These are phyloP conservation scores for Drosophila pseudotakahashii DNA, from an alignment of 2,888 invertebrate genomes.

Conservation along the genomic window DNA sequence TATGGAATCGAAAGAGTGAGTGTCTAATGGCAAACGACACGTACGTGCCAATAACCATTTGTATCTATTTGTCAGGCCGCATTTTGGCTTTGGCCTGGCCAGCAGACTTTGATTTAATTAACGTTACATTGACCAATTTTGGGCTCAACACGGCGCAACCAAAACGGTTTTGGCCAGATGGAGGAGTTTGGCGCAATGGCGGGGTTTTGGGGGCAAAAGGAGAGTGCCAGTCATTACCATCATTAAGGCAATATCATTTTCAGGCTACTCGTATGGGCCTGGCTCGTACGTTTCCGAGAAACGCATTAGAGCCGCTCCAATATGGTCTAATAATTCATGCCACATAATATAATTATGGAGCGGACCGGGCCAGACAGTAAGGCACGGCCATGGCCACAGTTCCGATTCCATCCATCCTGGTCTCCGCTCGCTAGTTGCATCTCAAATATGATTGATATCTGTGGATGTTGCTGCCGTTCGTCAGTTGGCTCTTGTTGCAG, in stretches of 20 bases:
- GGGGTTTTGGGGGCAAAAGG: conserved; percentile 8
- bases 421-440: conserved; percentile 49
- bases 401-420: conserved; percentile 22
- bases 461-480: conserved; percentile 34
- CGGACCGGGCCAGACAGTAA: conserved; percentile 74
- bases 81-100: conserved; percentile 24
- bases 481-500: conserved; percentile 18
- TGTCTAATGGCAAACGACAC: conserved; percentile 77
- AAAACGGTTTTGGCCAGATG: conserved; percentile 40
- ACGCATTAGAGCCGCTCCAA: conserved; percentile 81
- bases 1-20: conserved; percentile 63
- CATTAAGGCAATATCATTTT: conserved; percentile 82
- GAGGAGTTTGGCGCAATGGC: neutral
- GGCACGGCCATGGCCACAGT: conserved; percentile 74
- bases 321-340: conserved; percentile 83
- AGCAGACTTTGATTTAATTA: conserved; percentile 80
- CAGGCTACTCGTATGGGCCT: conserved; percentile 57
- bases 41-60: conserved; percentile 81
- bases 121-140: conserved; percentile 81
- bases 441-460: conserved; percentile 82
- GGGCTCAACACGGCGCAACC: conserved; percentile 57
- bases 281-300: conserved; percentile 73
- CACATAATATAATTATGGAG: conserved; percentile 82
- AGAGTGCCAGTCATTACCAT: conserved; percentile 81
- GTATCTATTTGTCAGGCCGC: conserved; percentile 79